Conservation (phyloP, 2,113 vertebrate species). For the Ascaphus truei region DNA sequence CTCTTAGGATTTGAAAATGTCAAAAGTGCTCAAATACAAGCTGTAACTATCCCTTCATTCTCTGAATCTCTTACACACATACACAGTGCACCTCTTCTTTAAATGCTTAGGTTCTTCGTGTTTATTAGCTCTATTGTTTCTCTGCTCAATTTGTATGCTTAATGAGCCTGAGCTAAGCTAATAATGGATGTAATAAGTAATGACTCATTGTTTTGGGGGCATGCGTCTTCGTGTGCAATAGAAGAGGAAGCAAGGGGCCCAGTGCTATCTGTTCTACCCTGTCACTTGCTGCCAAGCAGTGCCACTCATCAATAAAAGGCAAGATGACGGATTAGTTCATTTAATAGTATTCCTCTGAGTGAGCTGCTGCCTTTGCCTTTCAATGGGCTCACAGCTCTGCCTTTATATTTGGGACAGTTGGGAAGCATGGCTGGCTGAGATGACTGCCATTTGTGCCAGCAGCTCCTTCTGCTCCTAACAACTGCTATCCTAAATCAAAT, state of each 20-base stretch:
- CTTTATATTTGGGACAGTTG: constrained; percentile 56
- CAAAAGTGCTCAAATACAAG: constrained; percentile 50
- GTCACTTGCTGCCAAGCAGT: constrained; percentile 71
- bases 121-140: constrained; percentile 50
- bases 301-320: constrained; percentile 82
- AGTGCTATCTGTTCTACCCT: constrained; percentile 75
- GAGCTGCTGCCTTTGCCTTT: constrained; percentile 57
- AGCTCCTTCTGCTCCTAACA: constrained; percentile 67
- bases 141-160: constrained; percentile 71
- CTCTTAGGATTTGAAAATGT: constrained; percentile 59
- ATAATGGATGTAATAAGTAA: constrained; percentile 84
- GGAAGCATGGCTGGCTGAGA: constrained; percentile 53
- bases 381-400: constrained; percentile 44
- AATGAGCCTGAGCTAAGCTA: constrained; percentile 82
- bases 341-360: constrained; percentile 76
- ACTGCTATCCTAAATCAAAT: constrained; percentile 67
- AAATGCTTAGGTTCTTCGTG: constrained; percentile 40
- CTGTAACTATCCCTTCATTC: constrained; percentile 54
- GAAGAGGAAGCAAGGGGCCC: constrained; percentile 61
- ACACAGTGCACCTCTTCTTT: constrained; percentile 6
- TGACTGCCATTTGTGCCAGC: constrained; percentile 45
- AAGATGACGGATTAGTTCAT: constrained; percentile 81
- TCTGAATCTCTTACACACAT: not conserved
- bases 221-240: constrained; percentile 51
- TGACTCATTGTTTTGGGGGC: constrained; percentile 76